Base-by-base conservation (phyloP, 2,888 invertebrate genomes). In the Frankliniella fusca region DNA sequence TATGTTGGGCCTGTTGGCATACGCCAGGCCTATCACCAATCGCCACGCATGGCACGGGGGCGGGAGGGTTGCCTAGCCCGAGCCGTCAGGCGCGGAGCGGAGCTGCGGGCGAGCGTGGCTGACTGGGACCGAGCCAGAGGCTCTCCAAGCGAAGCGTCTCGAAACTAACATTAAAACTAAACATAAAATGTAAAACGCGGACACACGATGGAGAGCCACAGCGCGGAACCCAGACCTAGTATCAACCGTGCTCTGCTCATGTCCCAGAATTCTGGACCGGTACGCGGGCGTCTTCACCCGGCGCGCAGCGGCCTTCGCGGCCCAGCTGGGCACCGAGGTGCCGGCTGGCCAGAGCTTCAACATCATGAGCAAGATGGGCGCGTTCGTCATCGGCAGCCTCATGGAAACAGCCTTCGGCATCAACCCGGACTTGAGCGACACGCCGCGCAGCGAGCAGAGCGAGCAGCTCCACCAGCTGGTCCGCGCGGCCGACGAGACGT, bases 401-500 rank as follows among this genome's bases (percentile, higher is more conserved):
- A 70, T 70, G 70, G 70, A 70, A 5, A 70, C 70, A 23, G 70
- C 70, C 23, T 70, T 70, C 70, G 70, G 70, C 23, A 70, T 70
- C 8, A n/a, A n/a, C 8, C 70, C 70, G 23, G 70, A n/a, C 23
- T 54, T 8, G 3, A 11, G 54, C 1, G 54, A 11, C 3, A 15
- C 38, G 38, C 2, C 2, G 38, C 38, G 38, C 38, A 38, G 3
- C 38, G 38, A 2, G 38, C 38, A 38, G 70, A 38, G 3, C 38
- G 38, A 2, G 38, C 38, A 38, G 70, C 11, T 70, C 3, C 0
- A 11, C 70, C 23, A 70, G 23, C 23, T 70, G n/a, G 23, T 70
- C 23, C 20, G 23, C n/a, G 70, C 70, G 23, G 23, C 70, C 23
- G 23, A 70, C 8, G 70, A 70, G 23, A 10, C 70, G 5, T 70